Conservation (phyloP, 2,888 invertebrate genomes). For the Drosophila neutralis region DNA sequence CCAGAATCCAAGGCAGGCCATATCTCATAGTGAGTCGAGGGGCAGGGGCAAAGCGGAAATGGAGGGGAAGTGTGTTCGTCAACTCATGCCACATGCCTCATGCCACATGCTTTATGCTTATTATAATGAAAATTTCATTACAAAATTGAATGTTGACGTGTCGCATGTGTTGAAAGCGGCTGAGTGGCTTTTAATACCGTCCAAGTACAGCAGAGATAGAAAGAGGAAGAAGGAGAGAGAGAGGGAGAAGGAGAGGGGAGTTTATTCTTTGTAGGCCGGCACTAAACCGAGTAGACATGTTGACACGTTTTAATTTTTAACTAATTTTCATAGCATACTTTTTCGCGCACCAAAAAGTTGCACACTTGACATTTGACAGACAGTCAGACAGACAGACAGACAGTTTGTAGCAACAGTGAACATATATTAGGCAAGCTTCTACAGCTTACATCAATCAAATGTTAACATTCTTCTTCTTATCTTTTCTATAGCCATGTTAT, state of each 20-base stretch:
- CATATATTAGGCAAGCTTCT: no score
- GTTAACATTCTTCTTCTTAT: neutral
- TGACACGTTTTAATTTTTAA: slow-evolving; percentile 3
- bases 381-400: neutral
- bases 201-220: neutral
- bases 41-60: neutral
- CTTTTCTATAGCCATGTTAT: neutral
- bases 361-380: slow-evolving; percentile 1
- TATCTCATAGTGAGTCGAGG: slow-evolving; percentile 8
- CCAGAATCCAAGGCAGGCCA: slow-evolving; percentile 35
- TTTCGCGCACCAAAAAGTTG: neutral
- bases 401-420: neutral
- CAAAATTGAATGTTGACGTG: slow-evolving; percentile 78
- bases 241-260: neutral
- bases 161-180: slow-evolving; percentile 59
- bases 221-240: neutral
- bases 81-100: slow-evolving; percentile 53
- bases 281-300: neutral
- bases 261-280: neutral
- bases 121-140: slow-evolving; percentile 77
- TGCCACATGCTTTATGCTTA: slow-evolving; percentile 54
- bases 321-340: slow-evolving; percentile 10
- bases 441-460: neutral
- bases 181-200: slow-evolving; percentile 33
- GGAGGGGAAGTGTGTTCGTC: slow-evolving; percentile 23